Evolutionary conservation across 2,113 vertebrate genomes (phyloP).

Genomic region (Phyllopteryx taeniolatus): DNA sequence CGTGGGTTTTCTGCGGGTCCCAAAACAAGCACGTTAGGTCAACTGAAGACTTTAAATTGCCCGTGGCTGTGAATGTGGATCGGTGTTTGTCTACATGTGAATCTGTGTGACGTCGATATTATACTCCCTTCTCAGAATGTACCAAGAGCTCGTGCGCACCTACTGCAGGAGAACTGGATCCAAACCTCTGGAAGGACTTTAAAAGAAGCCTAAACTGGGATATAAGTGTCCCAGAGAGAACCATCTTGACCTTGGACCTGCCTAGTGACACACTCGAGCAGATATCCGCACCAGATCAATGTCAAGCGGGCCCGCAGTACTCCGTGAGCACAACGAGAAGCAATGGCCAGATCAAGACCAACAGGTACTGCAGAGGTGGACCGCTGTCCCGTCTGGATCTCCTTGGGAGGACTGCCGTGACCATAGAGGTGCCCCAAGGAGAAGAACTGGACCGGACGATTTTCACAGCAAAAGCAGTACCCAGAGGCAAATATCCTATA

Average conservation of each 20-base stretch:
- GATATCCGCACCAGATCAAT: slow-evolving; percentile 50
- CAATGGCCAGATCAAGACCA: slow-evolving; percentile 45
- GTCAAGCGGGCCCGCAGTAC: slow-evolving; percentile 69
- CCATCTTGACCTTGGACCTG: slow-evolving; percentile 75
- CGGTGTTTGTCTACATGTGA: too few relatives aligned
- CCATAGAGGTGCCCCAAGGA: slow-evolving; percentile 69
- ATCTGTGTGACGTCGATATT: background rate
- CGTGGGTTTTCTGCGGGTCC: too few relatives aligned
- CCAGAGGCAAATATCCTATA: slow-evolving; percentile 70
- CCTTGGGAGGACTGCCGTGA: slow-evolving; percentile 68
- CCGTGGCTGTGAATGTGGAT: too few relatives aligned
- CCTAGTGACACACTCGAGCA: slow-evolving; percentile 65
- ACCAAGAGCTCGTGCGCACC: slow-evolving; percentile 70
- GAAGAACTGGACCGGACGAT: slow-evolving; percentile 44
- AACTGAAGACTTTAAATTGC: too few relatives aligned
- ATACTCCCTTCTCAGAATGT: slow-evolving; percentile 72
- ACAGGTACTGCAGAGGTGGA: slow-evolving; percentile 79
- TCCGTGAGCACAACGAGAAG: slow-evolving; percentile 60
- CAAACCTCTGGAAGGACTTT: slow-evolving; percentile 66
- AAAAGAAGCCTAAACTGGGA: slow-evolving; percentile 78
- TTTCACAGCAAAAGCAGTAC: slow-evolving; percentile 74
- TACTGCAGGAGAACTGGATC: slow-evolving; percentile 68
- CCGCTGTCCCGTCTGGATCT: slow-evolving; percentile 73
- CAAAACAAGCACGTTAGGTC: too few relatives aligned
- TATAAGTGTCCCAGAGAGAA: slow-evolving; percentile 67